Evolutionary conservation across 2,797 vertebrate species (phyloP).

Genomic region (Falco naumanni): DNA sequence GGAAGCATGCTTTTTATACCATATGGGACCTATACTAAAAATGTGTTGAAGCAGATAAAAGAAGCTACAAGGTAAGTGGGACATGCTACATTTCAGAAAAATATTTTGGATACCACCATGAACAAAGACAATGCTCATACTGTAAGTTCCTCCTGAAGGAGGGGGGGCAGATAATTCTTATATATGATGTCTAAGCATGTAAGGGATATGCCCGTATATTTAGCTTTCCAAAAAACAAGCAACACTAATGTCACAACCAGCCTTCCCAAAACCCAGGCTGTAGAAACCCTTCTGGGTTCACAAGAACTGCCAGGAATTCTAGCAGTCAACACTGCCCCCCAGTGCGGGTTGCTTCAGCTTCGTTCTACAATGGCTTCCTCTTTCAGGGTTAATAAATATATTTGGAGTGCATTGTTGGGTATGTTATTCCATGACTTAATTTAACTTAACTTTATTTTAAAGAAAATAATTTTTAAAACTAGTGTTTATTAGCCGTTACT

Average conservation of each 20-base stretch:
- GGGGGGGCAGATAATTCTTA: background rate
- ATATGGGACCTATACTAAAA: background rate
- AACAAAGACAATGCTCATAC: background rate
- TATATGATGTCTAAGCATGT: background rate
- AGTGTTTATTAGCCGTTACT: background rate
- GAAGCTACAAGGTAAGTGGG: background rate
- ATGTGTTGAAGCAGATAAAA: background rate
- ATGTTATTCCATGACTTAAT: background rate
- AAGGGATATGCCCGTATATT: background rate
- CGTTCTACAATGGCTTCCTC: background rate
- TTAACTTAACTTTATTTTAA: background rate
- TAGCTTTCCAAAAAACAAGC: background rate
- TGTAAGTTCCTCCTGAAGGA: background rate
- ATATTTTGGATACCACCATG: background rate
- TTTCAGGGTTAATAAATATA: background rate
- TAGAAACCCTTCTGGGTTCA: background rate
- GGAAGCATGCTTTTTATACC: background rate
- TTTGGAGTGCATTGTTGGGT: background rate
- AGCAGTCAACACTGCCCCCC: conserved; percentile 52
- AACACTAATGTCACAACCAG: accelerated
- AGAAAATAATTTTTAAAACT: background rate
- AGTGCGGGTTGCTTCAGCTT: background rate
- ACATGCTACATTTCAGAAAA: background rate
- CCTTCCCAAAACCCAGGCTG: background rate
- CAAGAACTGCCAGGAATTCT: background rate